Evolutionary conservation across 2,888 invertebrate genomes (phyloP), one percentile per base, ranked within the genome.

Genomic region (Tipula helvola): DNA sequence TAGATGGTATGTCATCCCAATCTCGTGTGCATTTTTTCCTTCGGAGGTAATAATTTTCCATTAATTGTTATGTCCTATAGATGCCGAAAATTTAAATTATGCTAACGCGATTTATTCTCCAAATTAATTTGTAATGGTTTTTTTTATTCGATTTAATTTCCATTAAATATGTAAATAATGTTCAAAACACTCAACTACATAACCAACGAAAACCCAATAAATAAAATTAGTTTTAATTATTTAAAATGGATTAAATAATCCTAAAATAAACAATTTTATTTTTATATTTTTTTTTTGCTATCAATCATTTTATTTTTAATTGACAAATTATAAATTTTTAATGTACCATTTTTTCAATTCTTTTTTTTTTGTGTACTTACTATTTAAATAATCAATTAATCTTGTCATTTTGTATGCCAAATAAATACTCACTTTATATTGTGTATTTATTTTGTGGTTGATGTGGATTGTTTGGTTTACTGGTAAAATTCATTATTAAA

Each of bases 301-400:
- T 71, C 71, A 71, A 71, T 71, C 71, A 71, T 71, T 71, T 71
- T n/a, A 71, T 71, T 71, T 71, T 71, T 71, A 71, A 71, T 71
- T 71, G 71, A 71, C 71, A 71, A 71, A 71, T 71, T 57, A 57
- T 57, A 57, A 57, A 16, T 57, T 57, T 57, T 57, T 71, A 52
- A 52, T 52, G 52, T 52, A 52, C 52, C n/a, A 16, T 52, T 52
- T 52, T 28, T 28, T n/a, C n/a, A 28, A 28, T 28, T 52, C n/a
- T n/a, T 47, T 57, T 18, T 57, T 71, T 71, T 5, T 28, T 71
- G 3, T 28, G 71, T 71, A 71, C 28, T 71, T 71, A 71, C 28
- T 28, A 28, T 28, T 28, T 28, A 71, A 71, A 28, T 28, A 28
- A 28, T 71, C 71, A 71, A 71, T 71, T 71, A 71, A 71, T 71